Evolutionary conservation across 2,797 vertebrate species (phyloP), one percentile per base, ranked within the genome.

Genomic region (Tiaroga cobitis): DNA sequence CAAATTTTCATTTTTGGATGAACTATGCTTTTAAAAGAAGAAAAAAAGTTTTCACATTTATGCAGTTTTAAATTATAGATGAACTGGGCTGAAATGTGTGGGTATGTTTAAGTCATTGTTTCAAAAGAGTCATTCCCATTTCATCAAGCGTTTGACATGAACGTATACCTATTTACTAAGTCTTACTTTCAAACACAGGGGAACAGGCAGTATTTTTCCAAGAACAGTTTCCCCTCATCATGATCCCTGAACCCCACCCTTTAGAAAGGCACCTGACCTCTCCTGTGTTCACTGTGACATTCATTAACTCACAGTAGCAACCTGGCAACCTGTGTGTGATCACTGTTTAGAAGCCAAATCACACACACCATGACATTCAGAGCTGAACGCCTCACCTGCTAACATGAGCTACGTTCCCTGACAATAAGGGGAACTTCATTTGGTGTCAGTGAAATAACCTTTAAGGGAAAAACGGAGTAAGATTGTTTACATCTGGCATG

Each of bases 261-360:
- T 82, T 63, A 56, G 72, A 43, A 85, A 51, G 13, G 61, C 83
- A 76, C 69, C 63, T 84, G 83, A 84, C 81, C 74, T 19, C 69
- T 68, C 67, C 37, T 13, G 67, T 68, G 61, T 59, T 84, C 82
- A 49, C n/a, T 19, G 51, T 69, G 76, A 87, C 82, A 76, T 81
- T 72, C 63, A 77, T 85, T 82, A 82, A 68, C 84, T 85, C 84
- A 74, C 84, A 85, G 84, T 80, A 51, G 84, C 77, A 85, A 49
- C 83, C 83, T 79, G 83, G 83, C 74, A 85, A 79, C 84, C 84
- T 80, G 83, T 63, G 76, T 43, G 54, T 46, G 77, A 80, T 80
- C 84, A 11, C 84, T 39, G 84, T 63, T 85, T 85, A 65, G 72
- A 72, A 70, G 34, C 63, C 54, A 80, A 87, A 74, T 37, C 39